Base-by-base conservation (phyloP, 2,797 vertebrate species). In the Oreochromis mossambicus region DNA sequence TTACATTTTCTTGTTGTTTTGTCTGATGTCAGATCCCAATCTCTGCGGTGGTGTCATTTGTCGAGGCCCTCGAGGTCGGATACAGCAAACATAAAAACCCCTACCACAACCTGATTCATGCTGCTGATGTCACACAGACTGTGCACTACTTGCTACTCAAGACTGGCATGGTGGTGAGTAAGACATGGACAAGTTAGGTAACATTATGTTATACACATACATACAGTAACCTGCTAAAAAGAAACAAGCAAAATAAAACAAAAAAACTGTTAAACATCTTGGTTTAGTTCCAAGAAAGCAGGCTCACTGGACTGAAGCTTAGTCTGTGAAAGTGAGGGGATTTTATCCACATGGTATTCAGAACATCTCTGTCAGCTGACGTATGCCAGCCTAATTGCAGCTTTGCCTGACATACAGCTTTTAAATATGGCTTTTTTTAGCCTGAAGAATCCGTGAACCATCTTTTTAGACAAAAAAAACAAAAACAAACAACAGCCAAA, bases 41-140 rank as follows among this genome's bases (percentile, higher is more conserved):
- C 92, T 99, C 98, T 83, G 97, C 98, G 0, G 97, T 99, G 80
- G 98, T 99, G 90, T 99, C 98, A 0, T 99, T 99, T 73, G 98
- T 99, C 91, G 98, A 99, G 93, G 98, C 98, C 26, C 93, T 99
- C 80, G 98, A 99, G 92, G 98, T 98, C 41, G 98, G 98, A 68
- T 99, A 99, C 95, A 98, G 96, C 94, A 99, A 99, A 92, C 97
- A 99, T 88, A 99, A 98, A 97, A 99, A 99, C 92, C 98, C 98
- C 4, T 99, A 99, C 92, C 98, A 99, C 95, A 99, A 99, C 87
- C 94, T 99, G 85, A 97, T 98, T 90, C 98, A 99, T 0, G 98
- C 98, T 0, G 98, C 98, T 2, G 98, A 99, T 2, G 98, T 99
- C 87, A 99, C 98, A 3, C 98, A 99, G 95, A 99, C 98, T 0